phyloP scores from a whole-genome alignment of 2,888 invertebrate genomes.

The Drosophila buzzatii region DNA sequence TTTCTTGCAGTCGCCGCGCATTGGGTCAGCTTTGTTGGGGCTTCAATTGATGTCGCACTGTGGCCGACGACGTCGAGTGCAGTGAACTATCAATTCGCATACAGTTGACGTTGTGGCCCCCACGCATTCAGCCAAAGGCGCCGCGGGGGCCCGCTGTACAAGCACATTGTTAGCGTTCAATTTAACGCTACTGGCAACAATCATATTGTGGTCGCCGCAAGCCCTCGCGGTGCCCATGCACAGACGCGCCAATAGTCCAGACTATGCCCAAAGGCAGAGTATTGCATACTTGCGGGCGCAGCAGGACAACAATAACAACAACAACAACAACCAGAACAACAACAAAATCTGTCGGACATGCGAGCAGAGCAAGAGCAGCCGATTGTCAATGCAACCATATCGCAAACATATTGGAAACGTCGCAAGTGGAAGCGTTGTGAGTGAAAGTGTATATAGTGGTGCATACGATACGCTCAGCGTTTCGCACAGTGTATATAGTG shows the following conservation, averaged over 20 bases:
- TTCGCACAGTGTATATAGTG: constrained; percentile 74
- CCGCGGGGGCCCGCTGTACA: constrained; percentile 85
- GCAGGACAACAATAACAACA: constrained; percentile 21
- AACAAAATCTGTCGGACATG: constrained; percentile 58
- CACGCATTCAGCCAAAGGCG: constrained; percentile 84
- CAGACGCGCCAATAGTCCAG: constrained; percentile 38
- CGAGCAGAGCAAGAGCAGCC: constrained; percentile 44
- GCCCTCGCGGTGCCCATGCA: constrained; percentile 85
- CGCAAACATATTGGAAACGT: constrained; percentile 75
- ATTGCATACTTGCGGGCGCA: constrained; percentile 60
- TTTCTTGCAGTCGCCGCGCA: constrained; percentile 22
- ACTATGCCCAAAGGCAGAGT: constrained; percentile 24
- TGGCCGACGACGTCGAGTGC: constrained; percentile 36
- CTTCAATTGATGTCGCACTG: constrained; percentile 34
- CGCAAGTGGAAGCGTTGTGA: constrained; percentile 43
- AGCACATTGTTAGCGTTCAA: constrained; percentile 73
- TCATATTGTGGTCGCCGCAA: constrained; percentile 79
- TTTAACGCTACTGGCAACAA: constrained; percentile 81
- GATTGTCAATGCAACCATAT: constrained; percentile 35
- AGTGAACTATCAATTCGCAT: constrained; percentile 76
- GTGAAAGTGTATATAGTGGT: constrained; percentile 52
- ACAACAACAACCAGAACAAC: constrained; percentile 15
- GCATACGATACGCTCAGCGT: constrained; percentile 29
- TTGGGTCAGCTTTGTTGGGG: constrained; percentile 18
- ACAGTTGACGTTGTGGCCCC: constrained; percentile 85